phyloP scores from a whole-genome alignment of 2,797 vertebrate species.

The Meriones psammophilus region DNA sequence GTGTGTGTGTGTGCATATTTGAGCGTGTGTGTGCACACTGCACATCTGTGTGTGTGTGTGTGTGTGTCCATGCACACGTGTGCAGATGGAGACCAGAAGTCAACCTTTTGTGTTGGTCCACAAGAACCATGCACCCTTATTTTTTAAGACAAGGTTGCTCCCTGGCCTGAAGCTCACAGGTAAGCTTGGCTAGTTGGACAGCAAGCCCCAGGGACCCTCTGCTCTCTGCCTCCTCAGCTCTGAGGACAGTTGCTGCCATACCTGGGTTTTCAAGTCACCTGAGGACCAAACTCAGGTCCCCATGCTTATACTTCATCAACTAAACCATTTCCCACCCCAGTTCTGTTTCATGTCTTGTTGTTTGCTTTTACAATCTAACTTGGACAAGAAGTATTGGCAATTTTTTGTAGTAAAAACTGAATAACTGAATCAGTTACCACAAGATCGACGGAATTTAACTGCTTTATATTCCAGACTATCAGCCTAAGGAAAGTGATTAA shows the following conservation, averaged over 20 bases:
- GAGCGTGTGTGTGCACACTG: accelerated
- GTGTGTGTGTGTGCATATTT: neutral
- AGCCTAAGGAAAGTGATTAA: neutral
- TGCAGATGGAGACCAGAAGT: neutral
- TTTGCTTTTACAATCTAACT: neutral
- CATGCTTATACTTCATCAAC: neutral
- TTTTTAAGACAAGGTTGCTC: neutral
- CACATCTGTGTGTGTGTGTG: no score
- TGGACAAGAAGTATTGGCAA: neutral
- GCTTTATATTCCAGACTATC: neutral
- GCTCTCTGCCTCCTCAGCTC: neutral
- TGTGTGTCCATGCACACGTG: neutral
- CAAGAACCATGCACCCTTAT: neutral
- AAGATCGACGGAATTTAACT: neutral
- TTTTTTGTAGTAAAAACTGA: neutral
- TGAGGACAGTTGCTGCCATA: neutral
- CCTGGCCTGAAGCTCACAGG: neutral
- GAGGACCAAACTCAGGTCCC: no score
- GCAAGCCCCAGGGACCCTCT: neutral
- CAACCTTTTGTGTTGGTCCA: neutral
- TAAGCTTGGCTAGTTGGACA: neutral
- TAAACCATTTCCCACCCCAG: neutral
- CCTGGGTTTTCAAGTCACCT: no score
- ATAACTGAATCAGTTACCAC: neutral
- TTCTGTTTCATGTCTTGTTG: neutral